Evolutionary conservation across 2,888 invertebrate genomes (phyloP), one percentile per base, ranked within the genome.

Genomic region (Philopedon plagiatum): DNA sequence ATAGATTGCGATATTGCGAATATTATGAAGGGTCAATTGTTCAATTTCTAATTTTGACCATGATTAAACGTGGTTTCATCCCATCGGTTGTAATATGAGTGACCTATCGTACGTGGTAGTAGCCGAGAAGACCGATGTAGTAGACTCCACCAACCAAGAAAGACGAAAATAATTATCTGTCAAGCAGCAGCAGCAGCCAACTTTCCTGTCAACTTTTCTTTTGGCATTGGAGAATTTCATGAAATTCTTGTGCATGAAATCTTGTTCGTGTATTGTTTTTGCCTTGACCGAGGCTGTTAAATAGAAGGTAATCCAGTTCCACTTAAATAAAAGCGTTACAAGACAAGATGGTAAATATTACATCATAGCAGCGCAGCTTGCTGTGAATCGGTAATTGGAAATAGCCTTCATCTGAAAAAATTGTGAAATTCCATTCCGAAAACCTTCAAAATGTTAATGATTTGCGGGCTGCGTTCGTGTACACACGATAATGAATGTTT

Each of bases 401-500:
- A 46, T 39, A 73, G 41, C 73, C 73, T 73, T 73, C 68, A 34
- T 69, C 54, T 26, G 26, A 64, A 51, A 32, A 58, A 44, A 32
- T 68, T 73, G 68, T 54, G 69, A 64, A 63, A 69, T 29, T 39
- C n/a, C 7, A 41, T 23, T 26, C 37, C 41, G 3, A 19, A 57
- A 66, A 62, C 65, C 61, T 70, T 73, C 70, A 70, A 63, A 51
- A 73, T 73, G 73, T 60, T 73, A 73, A 49, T 73, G 18, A 64
- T 70, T 68, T 34, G 57, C 63, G 54, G 34, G 58, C 54, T 44
- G 34, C 44, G 69, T 66, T 61, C 63, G 65, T 65, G 46, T 74
- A 71, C 76, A 76, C 72, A 77, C 76, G 76, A 82, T 80, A 76
- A 81, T 82, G 82, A 81, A 82, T 82, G 82, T 81, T 76, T 80